phyloP scores from a whole-genome alignment of 2,113 vertebrate genomes.

The Spea multiplicata region DNA sequence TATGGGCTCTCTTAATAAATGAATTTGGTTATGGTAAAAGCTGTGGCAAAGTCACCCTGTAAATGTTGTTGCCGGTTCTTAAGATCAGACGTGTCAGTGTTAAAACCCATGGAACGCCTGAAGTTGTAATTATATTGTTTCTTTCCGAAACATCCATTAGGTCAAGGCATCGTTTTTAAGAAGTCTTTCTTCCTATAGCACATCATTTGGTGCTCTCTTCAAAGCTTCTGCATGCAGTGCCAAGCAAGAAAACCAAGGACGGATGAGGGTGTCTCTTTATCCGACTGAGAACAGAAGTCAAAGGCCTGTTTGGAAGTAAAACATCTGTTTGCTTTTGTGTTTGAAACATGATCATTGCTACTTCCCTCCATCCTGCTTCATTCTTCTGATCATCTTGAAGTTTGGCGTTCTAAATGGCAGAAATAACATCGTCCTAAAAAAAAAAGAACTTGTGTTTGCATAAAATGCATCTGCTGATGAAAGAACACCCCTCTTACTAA shows the following conservation, averaged over 20 bases:
- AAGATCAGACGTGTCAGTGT: too few relatives aligned
- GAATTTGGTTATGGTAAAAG: too few relatives aligned
- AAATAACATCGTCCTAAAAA: neutral
- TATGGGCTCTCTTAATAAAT: too few relatives aligned
- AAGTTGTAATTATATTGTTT: too few relatives aligned
- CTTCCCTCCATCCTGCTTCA: constrained; percentile 8
- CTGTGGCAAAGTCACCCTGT: too few relatives aligned
- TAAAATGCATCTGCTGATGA: neutral
- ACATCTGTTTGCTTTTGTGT: constrained; percentile 29
- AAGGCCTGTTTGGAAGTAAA: constrained; percentile 36
- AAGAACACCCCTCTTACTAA: neutral
- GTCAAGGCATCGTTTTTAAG: too few relatives aligned
- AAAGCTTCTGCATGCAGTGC: constrained; percentile 9
- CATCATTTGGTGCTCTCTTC: constrained; percentile 9
- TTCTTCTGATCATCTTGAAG: neutral
- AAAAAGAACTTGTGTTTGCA: neutral
- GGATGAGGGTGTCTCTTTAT: constrained; percentile 9
- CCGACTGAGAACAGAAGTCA: constrained; percentile 30
- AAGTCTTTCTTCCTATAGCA: neutral
- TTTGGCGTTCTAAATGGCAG: neutral
- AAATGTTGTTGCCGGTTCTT: too few relatives aligned
- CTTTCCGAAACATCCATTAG: too few relatives aligned
- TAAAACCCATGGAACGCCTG: too few relatives aligned
- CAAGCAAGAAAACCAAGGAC: neutral
- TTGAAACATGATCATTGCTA: constrained; percentile 19